phyloP scores from a whole-genome alignment of 92 coral and sea anemone species.

The Micromussa lordhowensis region DNA sequence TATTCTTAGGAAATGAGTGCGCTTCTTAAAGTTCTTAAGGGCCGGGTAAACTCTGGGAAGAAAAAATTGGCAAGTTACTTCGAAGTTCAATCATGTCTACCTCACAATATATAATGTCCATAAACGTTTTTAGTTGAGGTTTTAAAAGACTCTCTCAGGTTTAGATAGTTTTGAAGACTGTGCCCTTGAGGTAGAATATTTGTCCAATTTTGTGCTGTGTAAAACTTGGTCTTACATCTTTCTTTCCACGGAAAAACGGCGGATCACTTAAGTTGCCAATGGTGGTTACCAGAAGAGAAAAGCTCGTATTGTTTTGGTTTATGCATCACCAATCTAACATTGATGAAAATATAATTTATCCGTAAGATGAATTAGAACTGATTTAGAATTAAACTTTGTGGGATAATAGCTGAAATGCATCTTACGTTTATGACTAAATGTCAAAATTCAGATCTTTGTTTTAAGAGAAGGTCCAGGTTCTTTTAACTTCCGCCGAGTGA shows the following conservation, averaged over 20 bases:
- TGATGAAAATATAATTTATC: no score
- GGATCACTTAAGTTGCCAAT: background rate
- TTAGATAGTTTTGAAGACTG: background rate
- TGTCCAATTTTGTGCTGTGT: background rate
- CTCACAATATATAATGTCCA: no score
- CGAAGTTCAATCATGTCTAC: no score
- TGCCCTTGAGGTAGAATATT: no score
- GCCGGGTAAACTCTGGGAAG: background rate
- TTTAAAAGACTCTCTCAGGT: no score
- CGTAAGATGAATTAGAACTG: no score
- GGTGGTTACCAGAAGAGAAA: background rate
- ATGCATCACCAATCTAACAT: background rate
- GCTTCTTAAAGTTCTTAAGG: no score
- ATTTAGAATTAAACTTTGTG: background rate
- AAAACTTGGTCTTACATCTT: background rate
- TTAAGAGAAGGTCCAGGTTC: background rate
- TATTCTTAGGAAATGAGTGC: background rate
- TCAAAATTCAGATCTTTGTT: background rate
- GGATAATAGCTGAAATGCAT: background rate
- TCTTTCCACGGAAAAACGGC: background rate
- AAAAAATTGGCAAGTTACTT: background rate
- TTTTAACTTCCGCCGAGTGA: background rate
- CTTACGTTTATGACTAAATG: no score
- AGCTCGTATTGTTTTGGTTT: background rate
- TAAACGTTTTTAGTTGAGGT: no score